Conservation (phyloP, 2,113 vertebrate species). For the Campylomormyrus numenius region DNA sequence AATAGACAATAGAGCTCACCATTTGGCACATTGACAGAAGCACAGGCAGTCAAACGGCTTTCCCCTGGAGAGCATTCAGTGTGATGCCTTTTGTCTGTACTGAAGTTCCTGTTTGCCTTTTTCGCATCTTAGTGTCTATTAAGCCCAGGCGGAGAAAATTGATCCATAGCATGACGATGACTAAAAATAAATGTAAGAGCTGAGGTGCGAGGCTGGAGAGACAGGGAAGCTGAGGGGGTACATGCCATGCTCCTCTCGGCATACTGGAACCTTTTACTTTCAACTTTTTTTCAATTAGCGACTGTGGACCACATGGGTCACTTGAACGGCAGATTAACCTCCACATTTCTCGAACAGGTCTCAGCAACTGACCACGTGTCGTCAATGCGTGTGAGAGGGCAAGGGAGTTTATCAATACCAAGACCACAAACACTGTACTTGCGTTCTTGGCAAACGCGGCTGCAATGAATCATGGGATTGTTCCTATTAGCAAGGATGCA, state of each 20-base stretch:
- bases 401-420: background rate
- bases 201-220: background rate
- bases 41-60: slow-evolving; percentile 11
- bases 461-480: background rate
- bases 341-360: background rate
- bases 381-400: background rate
- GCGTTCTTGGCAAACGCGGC: background rate
- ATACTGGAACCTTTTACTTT: background rate
- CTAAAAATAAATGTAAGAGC: background rate
- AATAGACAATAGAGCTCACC: slow-evolving; percentile 26
- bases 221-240: background rate
- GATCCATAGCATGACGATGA: slow-evolving; percentile 14
- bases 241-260: too few species aligned
- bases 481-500: background rate
- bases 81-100: slow-evolving; percentile 28
- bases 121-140: slow-evolving; percentile 17
- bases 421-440: background rate
- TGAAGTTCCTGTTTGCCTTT: slow-evolving; percentile 18
- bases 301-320: background rate
- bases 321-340: background rate
- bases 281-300: background rate
- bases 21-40: slow-evolving; percentile 33
- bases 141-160: slow-evolving; percentile 5
- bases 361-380: background rate
- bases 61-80: slow-evolving; percentile 22